Percentiles rank a stretch among this genome's conserved stretches.
Evolutionary conservation across 1,140 invertebrate genomes (phyloP).

Genomic region (Charaxes varanes): DNA sequence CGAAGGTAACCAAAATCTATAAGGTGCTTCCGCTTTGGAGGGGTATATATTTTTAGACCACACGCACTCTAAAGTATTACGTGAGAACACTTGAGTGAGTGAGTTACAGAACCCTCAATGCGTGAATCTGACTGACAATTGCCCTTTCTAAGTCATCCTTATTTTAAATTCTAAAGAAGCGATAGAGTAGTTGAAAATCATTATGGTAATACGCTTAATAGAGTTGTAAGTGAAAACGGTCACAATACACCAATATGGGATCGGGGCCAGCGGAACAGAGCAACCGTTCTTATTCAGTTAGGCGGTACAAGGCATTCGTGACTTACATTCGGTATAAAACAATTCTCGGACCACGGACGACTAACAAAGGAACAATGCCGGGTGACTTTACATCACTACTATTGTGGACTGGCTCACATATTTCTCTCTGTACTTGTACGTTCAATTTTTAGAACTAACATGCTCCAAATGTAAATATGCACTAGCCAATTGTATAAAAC

Average conservation of each 20-base stretch:
- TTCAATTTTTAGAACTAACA: neutral
- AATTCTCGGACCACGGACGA: slow-evolving; percentile 65
- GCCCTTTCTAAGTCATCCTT: too few relatives aligned
- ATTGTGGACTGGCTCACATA: slow-evolving; percentile 51
- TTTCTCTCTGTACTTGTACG: slow-evolving; percentile 10
- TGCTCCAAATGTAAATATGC: too few relatives aligned
- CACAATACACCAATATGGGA: slow-evolving; percentile 35
- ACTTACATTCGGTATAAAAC: slow-evolving; percentile 72
- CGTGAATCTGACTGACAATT: too few relatives aligned
- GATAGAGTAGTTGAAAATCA: too few relatives aligned
- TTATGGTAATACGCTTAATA: slow-evolving; percentile 43
- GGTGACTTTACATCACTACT: slow-evolving; percentile 64
- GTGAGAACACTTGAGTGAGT: too few relatives aligned
- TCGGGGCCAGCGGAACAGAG: slow-evolving; percentile 37
- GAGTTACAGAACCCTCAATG: too few relatives aligned
- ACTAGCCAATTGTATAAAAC: too few relatives aligned
- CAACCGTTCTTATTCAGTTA: slow-evolving; percentile 62
- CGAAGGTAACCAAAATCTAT: too few relatives aligned
- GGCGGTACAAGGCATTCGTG: slow-evolving; percentile 67
- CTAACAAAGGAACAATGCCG: slow-evolving; percentile 69
- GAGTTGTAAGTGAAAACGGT: slow-evolving; percentile 48
- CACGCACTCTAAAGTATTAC: too few relatives aligned
- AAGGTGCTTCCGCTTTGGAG: too few relatives aligned
- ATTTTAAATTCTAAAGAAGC: too few relatives aligned
- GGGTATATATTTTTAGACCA: too few relatives aligned